These are phyloP conservation scores for Syrrhaptes paradoxus DNA, from an alignment of 2,113 vertebrate species.

Conservation along the genomic window DNA sequence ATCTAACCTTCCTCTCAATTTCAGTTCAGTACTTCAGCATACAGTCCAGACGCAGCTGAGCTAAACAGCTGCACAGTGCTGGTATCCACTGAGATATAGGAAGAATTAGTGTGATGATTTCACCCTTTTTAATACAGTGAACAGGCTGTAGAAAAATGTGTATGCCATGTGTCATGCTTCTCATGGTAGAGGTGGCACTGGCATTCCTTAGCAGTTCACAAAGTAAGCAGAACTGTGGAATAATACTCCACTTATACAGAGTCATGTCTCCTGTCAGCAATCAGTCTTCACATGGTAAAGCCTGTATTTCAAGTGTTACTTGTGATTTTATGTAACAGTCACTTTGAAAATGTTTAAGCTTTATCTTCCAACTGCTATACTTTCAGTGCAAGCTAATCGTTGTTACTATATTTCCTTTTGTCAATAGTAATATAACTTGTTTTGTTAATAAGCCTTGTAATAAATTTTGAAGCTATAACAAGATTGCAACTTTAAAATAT, in stretches of 20 bases:
- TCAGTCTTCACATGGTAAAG: neutral
- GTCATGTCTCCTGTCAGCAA: neutral
- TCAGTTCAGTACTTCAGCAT: neutral
- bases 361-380: neutral
- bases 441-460: neutral
- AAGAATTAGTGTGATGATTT: neutral
- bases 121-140: neutral
- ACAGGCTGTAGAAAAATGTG: neutral
- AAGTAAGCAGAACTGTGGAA: neutral
- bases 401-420: neutral
- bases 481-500: neutral
- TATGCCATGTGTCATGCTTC: neutral
- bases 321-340: neutral
- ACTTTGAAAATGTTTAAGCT: neutral
- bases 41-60: neutral
- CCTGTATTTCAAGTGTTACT: neutral
- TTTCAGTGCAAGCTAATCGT: neutral
- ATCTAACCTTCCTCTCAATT: neutral
- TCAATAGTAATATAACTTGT: neutral
- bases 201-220: neutral
- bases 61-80: neutral
- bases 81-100: neutral
- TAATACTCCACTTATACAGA: neutral
- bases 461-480: neutral
- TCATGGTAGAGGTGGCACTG: neutral